Percentiles rank a stretch among this genome's conserved stretches.
These are phyloP conservation scores for Drosophila suboccidentalis DNA, from an alignment of 2,888 invertebrate genomes.

Conservation along the genomic window DNA sequence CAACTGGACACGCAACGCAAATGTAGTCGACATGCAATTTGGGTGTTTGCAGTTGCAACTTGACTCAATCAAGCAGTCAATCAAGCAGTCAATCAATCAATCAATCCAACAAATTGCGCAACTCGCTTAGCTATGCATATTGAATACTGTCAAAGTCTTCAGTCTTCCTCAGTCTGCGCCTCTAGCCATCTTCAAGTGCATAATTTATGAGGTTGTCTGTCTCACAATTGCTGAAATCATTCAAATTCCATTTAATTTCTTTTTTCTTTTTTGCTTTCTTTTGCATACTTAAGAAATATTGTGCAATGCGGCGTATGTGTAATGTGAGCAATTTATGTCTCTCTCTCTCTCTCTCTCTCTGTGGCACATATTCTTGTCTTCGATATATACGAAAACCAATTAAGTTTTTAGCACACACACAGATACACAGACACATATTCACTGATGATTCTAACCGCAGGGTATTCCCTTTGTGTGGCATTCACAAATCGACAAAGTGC, in stretches of 20 bases:
- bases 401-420: conserved; percentile 66
- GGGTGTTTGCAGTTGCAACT: conserved; percentile 6
- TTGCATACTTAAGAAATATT: conserved; percentile 22
- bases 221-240: conserved; percentile 38
- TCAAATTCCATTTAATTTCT: conserved; percentile 9
- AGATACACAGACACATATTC: not conserved
- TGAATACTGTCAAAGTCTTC: conserved; percentile 60
- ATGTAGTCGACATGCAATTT: conserved; percentile 25
- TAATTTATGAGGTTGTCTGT: conserved; percentile 64
- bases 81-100: conserved; percentile 64
- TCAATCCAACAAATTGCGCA: conserved; percentile 75
- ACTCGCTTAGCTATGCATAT: conserved; percentile 73
- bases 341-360: conserved; percentile 9
- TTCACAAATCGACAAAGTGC: conserved; percentile 18
- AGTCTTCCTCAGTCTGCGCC: not conserved
- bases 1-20: conserved; percentile 62
- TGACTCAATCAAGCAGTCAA: conserved; percentile 64
- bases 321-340: conserved; percentile 54
- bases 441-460: conserved; percentile 57
- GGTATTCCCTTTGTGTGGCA: conserved; percentile 34
- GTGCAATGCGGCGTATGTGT: conserved; percentile 39
- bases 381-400: conserved; percentile 62
- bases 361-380: conserved; percentile 6
- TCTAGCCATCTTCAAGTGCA: conserved; percentile 37
- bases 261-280: conserved; percentile 7